A percentile compares a stretch with the other conserved stretches of the same genome.
Evolutionary conservation across 1,140 invertebrate species (phyloP).

Genomic region (Oedothorax gibbosus): DNA sequence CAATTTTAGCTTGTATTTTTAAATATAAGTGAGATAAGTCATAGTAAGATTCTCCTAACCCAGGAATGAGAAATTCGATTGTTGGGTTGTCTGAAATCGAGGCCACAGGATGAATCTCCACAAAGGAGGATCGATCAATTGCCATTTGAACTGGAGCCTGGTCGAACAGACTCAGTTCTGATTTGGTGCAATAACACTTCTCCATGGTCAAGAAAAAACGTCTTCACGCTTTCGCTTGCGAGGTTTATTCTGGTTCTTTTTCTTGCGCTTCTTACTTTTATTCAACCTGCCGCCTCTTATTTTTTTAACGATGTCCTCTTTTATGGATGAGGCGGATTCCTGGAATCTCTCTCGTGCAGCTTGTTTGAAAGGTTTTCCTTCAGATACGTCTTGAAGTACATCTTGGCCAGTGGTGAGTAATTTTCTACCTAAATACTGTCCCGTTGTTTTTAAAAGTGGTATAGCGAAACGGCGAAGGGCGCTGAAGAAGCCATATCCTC

Average conservation of each 20-base stretch:
- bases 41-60: not conserved
- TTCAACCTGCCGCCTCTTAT: not conserved
- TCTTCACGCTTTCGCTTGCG: not conserved
- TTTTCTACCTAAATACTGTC: not conserved
- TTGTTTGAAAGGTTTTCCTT: not conserved
- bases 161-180: not conserved
- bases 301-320: not conserved
- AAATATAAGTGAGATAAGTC: not conserved
- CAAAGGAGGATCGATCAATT: not conserved
- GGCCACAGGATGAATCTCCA: not conserved
- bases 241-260: not conserved
- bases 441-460: not conserved
- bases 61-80: not conserved
- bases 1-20: not conserved
- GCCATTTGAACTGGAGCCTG: not conserved
- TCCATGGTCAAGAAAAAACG: not conserved
- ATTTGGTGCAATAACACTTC: not conserved
- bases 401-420: not conserved
- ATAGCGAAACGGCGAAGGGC: not conserved
- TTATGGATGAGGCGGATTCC: not conserved
- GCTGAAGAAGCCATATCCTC: slow-evolving; percentile 9
- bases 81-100: not conserved
- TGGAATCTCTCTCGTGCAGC: not conserved
- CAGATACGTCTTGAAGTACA: not conserved
- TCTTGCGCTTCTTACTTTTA: too few species aligned